A percentile compares a stretch with the other conserved stretches of the same genome.
phyloP scores from a whole-genome alignment of 2,113 vertebrate genomes.

The Rhea pennata region DNA sequence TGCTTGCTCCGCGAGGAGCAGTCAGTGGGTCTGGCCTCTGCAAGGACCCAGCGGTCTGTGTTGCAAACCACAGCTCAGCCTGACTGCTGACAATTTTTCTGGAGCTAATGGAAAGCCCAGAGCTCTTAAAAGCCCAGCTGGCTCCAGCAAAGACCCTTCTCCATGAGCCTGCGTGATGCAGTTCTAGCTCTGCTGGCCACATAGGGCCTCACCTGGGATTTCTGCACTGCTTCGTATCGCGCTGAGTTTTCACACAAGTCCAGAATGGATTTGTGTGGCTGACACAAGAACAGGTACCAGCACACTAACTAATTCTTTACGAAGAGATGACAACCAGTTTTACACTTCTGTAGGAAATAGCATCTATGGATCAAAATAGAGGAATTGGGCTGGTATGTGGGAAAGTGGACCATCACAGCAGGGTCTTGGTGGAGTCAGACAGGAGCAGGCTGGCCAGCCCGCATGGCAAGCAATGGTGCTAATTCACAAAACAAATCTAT shows the following conservation, averaged over 20 bases:
- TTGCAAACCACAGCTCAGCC: background rate
- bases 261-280: background rate
- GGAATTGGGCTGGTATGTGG: fast-evolving
- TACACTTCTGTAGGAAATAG: background rate
- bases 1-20: background rate
- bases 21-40: background rate
- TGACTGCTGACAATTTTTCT: background rate
- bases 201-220: background rate
- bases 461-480: background rate
- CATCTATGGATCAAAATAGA: background rate
- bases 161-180: background rate
- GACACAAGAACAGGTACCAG: background rate
- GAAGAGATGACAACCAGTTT: background rate
- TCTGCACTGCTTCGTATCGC: background rate
- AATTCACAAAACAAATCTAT: background rate
- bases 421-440: background rate
- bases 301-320: background rate
- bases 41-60: fast-evolving
- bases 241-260: background rate
- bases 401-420: background rate
- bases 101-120: background rate
- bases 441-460: background rate
- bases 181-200: background rate
- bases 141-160: background rate
- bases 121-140: fast-evolving